Base-by-base conservation (phyloP, 2,113 vertebrate genomes). In the Calyptommatus sinebrachiatus region DNA sequence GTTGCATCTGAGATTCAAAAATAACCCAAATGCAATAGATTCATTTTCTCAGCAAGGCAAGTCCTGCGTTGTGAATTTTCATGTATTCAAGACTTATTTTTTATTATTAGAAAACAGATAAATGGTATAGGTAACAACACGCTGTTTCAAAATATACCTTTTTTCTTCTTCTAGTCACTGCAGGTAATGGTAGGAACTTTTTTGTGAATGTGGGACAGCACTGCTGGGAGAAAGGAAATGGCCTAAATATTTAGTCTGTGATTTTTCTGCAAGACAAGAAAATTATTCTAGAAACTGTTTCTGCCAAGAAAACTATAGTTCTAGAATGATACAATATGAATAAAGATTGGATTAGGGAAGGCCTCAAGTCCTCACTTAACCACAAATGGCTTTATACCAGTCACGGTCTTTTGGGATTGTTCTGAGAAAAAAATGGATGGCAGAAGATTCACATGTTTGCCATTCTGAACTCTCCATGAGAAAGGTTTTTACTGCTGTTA, bases 181-280 rank as follows among this genome's bases (percentile, higher is more conserved):
- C 67, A 61, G 0, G 86, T 85, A 68, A 88, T 80, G 45, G 86
- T 79, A 20, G 73, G 89, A 91, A 91, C 79, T 91, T 91, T 88
- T 86, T n/a, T 83, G 53, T 57, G 86, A 92, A 92, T 91, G 86
- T 92, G 89, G 90, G 87, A 88, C 90, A 90, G 86, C 57, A 89
- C 89, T 90, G 76, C 86, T 89, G 88, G 89, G 87, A 89, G 84
- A 85, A 82, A 87, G 83, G 18, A 84, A 88, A 80, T 84, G 83
- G 84, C 89, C 89, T 92, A 89, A 88, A 92, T 89, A 90, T 50
- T 85, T 84, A 0, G 82, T 81, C 70, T 84, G 87, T 83, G 71
- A 76, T 84, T 86, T 82, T 78, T 89, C 77, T 79, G 16, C 62
- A 84, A 83, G 78, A 29, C 10, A 76, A 84, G 69, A 85, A 88